Evolutionary conservation across 1,140 invertebrate genomes (phyloP).

Genomic region (Bombus consobrinus): DNA sequence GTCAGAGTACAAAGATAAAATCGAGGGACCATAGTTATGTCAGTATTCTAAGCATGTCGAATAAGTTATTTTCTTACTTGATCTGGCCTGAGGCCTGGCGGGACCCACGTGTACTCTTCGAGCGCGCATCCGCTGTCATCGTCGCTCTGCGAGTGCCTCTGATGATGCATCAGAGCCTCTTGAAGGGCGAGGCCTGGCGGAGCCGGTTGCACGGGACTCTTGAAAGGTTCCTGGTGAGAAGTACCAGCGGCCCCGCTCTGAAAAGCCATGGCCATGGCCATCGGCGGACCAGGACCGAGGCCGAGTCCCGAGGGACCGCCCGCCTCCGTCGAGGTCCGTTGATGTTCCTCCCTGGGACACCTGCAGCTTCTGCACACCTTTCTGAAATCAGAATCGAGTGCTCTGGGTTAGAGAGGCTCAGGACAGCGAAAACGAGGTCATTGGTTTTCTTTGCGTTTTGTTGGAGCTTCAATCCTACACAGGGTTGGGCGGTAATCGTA

Average conservation of each 20-base stretch:
- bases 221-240: conserved; percentile 78
- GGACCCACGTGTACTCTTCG: conserved; percentile 99
- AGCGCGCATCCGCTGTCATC: conserved; percentile 98
- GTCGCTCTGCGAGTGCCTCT: conserved; percentile 96
- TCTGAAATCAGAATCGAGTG: conserved; percentile 79
- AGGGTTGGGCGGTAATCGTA: neutral
- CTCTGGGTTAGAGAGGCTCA: neutral
- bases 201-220: conserved; percentile 77
- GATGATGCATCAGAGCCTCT: conserved; percentile 85
- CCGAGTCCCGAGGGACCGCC: conserved; percentile 71
- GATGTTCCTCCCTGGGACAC: conserved; percentile 87
- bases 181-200: conserved; percentile 72
- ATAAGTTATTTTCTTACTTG: conserved; percentile 87
- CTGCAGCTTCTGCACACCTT: conserved; percentile 89
- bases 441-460: neutral
- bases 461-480: neutral
- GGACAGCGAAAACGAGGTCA: neutral
- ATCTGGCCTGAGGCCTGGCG: conserved; percentile 96
- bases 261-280: conserved; percentile 80
- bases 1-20: neutral
- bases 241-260: conserved; percentile 69
- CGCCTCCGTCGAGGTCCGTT: conserved; percentile 73
- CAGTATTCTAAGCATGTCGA: neutral
- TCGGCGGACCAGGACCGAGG: conserved; percentile 75
- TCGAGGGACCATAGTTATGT: neutral